These are phyloP conservation scores for Lymantria dispar DNA, from an alignment of 2,888 invertebrate genomes.

Conservation along the genomic window DNA sequence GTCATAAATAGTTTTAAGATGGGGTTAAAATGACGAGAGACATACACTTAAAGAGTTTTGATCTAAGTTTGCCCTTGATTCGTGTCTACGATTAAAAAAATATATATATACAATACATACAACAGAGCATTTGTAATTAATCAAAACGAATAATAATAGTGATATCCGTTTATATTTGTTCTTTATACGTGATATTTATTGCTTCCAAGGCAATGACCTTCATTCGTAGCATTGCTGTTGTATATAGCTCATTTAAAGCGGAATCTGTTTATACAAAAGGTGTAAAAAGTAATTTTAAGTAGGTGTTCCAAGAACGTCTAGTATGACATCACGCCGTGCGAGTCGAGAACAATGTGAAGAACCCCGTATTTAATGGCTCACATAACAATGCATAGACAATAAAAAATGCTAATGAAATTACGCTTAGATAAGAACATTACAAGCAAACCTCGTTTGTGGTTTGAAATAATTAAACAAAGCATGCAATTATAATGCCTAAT, in stretches of 20 bases:
- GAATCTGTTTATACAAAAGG: conserved; percentile 16
- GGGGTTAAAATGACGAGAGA: too few species aligned
- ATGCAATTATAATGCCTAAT: neutral
- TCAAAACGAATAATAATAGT: too few species aligned
- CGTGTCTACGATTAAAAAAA: too few species aligned
- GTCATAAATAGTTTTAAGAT: too few species aligned
- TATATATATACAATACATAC: too few species aligned
- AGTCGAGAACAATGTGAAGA: conserved; percentile 55
- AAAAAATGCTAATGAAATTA: conserved; percentile 51
- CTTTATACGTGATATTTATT: conserved; percentile 21
- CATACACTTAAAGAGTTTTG: too few species aligned
- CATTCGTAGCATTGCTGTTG: conserved; percentile 39
- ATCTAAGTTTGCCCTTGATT: too few species aligned
- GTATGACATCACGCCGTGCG: conserved; percentile 56
- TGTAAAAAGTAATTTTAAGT: conserved; percentile 42
- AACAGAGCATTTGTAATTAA: too few species aligned
- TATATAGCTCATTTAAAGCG: conserved; percentile 48
- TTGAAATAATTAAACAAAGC: conserved; percentile 6
- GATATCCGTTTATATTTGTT: too few species aligned
- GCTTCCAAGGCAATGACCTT: conserved; percentile 52
- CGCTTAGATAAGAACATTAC: conserved; percentile 39
- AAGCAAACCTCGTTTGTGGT: conserved; percentile 14
- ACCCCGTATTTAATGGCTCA: conserved; percentile 48
- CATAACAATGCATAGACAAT: conserved; percentile 56
- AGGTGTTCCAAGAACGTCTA: conserved; percentile 45